Conservation (phyloP, 2,113 vertebrate species). For the Electrona antarctica region DNA sequence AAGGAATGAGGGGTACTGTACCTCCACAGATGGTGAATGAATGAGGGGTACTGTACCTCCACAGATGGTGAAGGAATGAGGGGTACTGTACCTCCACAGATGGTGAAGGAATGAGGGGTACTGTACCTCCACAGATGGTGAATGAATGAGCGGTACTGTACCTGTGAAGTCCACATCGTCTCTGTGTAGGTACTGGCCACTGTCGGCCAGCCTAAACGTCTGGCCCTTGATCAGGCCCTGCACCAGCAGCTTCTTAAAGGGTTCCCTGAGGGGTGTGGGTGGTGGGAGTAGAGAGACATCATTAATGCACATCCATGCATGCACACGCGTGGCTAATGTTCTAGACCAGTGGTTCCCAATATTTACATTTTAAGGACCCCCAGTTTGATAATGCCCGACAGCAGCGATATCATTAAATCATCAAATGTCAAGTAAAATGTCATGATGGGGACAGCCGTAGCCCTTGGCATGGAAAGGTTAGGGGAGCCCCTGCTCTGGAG, state of each 20-base stretch:
- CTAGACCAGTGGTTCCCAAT: too few relatives aligned
- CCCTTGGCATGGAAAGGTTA: too few relatives aligned
- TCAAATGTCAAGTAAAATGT: too few relatives aligned
- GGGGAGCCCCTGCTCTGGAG: too few relatives aligned
- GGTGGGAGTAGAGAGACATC: background rate
- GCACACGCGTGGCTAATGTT: background rate
- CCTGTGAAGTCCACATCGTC: slow-evolving; percentile 90
- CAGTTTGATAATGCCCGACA: too few relatives aligned
- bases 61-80: background rate
- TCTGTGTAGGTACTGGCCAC: slow-evolving; percentile 86
- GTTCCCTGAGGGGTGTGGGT: slow-evolving; percentile 81
- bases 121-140: background rate
- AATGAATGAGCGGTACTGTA: slow-evolving; percentile 58
- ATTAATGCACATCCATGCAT: background rate
- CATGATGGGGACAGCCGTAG: too few relatives aligned
- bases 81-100: slow-evolving; percentile 1
- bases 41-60: too few relatives aligned
- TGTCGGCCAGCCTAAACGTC: slow-evolving; percentile 85
- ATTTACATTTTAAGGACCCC: too few relatives aligned
- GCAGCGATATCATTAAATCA: too few relatives aligned
- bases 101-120: too few relatives aligned
- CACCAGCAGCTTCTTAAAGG: slow-evolving; percentile 91
- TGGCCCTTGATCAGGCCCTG: slow-evolving; percentile 97
- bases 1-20: slow-evolving; percentile 58
- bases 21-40: too few relatives aligned